Conservation (phyloP, 2,888 invertebrate genomes). For the Parochlus steinenii region DNA sequence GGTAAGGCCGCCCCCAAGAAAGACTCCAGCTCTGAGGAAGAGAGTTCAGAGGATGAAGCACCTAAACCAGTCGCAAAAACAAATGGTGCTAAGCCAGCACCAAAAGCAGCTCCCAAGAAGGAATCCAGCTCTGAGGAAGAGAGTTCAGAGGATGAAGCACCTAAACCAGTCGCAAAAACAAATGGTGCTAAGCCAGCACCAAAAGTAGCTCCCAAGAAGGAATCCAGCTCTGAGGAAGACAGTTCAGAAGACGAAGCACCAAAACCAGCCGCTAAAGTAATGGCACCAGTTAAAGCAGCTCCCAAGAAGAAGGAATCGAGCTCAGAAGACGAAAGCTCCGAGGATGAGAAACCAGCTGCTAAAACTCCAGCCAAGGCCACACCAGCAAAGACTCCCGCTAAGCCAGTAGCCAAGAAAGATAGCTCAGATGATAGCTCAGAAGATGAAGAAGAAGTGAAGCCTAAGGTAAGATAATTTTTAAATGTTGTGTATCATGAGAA, state of each 20-base stretch:
- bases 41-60: conserved; percentile 18
- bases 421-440: conserved; percentile 18
- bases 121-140: conserved; percentile 22
- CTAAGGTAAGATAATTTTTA: conserved; percentile 22
- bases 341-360: conserved; percentile 19
- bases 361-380: conserved; percentile 15
- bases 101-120: conserved; percentile 16
- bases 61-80: conserved; percentile 12
- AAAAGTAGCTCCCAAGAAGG: conserved; percentile 19
- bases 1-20: neutral
- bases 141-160: conserved; percentile 23
- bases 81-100: conserved; percentile 10
- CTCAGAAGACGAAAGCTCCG: conserved; percentile 23
- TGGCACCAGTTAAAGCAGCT: no score
- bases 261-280: conserved; percentile 4
- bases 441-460: conserved; percentile 19
- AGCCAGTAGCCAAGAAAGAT: conserved; percentile 16
- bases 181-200: conserved; percentile 15
- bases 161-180: conserved; percentile 17
- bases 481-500: no score
- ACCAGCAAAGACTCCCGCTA: conserved; percentile 14
- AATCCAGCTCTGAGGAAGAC: conserved; percentile 30
- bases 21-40: conserved; percentile 13
- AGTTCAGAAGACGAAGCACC: conserved; percentile 25
- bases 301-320: conserved; percentile 9